Base-by-base conservation (phyloP, 1,140 invertebrate genomes). In the Cyclargus thomasi region DNA sequence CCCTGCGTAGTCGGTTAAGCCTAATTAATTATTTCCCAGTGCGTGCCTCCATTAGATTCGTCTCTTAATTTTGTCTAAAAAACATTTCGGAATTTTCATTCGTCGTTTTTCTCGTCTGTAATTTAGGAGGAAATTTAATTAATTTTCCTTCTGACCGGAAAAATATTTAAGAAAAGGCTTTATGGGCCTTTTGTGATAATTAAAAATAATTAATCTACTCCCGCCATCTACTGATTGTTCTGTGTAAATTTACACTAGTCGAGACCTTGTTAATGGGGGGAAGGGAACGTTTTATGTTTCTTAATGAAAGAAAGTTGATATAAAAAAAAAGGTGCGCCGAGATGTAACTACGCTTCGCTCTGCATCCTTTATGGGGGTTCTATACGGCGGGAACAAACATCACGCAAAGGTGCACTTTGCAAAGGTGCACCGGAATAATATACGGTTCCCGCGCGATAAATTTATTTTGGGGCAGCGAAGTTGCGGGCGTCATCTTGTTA, bases 191-290 rank as follows among this genome's bases (percentile, higher is more conserved):
- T 21, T 20, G 55, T 59, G 18, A 59, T 59, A 59, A 59, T 59
- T 59, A 59, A 59, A 59, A 59, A 59, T 59, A 59, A 59, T 59
- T 59, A 22, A 59, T 59, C 55, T 59, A 20, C 20, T 59, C 17
- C 18, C 17, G 8, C 39, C 8, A 14, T 47, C 1, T 16, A 29
- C 29, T 29, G 36, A 39, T 39, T 39, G 39, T 11, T 16, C 39
- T 47, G 39, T 47, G 39, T 47, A 47, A 8, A 47, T 39, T 39
- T 39, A 39, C 36, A 39, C 29, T 29, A 29, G 1, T 29, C 29
- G 29, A 29, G 29, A 29, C 29, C 4, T 2, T 29, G 29, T 29
- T 29, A 29, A 29, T 29, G 29, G 29, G 29, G 8, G 0, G 8
- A 4, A 29, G 29, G 8, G 29, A 29, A 29, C 29, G 4, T 29